Evolutionary conservation across 2,888 invertebrate genomes (phyloP).

Genomic region (Cryptocheilus praepositus): DNA sequence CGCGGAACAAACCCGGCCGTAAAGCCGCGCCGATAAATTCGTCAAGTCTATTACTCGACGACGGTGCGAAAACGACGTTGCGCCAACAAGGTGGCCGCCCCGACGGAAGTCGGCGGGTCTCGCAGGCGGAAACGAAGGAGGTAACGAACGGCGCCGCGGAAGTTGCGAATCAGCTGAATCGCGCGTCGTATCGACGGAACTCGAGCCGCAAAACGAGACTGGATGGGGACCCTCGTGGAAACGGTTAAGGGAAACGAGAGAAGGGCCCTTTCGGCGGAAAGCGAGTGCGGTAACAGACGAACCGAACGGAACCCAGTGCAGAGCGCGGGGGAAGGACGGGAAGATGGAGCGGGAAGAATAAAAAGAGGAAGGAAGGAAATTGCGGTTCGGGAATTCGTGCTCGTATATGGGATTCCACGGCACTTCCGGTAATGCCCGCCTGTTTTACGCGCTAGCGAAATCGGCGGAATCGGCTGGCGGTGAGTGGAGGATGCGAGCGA

Average conservation of each 20-base stretch:
- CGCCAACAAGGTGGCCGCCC: conserved; percentile 4
- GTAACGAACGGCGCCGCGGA: conserved; percentile 21
- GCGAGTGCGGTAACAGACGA: too few relatives aligned
- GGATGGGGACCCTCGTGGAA: conserved; percentile 20
- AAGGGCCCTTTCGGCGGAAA: too few relatives aligned
- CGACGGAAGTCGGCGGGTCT: too few relatives aligned
- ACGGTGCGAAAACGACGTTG: background rate
- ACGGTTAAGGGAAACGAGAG: conserved; percentile 12
- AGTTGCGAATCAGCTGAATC: conserved; percentile 7
- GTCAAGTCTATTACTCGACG: background rate
- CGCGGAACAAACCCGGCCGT: too few relatives aligned
- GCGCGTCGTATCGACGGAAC: conserved; percentile 1
- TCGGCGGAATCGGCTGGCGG: background rate
- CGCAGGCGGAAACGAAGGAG: conserved; percentile 1
- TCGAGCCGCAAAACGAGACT: background rate
- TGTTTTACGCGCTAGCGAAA: conserved; percentile 36
- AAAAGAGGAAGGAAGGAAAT: conserved; percentile 36
- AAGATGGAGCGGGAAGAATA: background rate
- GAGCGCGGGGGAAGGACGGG: conserved; percentile 11
- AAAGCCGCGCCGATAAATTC: background rate
- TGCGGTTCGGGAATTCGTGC: conserved; percentile 46
- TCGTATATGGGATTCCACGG: conserved; percentile 33
- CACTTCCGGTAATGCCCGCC: conserved; percentile 38
- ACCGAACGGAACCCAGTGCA: conserved; percentile 7
- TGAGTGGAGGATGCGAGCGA: background rate